These are phyloP conservation scores for Falco biarmicus DNA, from an alignment of 2,797 vertebrate genomes.

Conservation along the genomic window DNA sequence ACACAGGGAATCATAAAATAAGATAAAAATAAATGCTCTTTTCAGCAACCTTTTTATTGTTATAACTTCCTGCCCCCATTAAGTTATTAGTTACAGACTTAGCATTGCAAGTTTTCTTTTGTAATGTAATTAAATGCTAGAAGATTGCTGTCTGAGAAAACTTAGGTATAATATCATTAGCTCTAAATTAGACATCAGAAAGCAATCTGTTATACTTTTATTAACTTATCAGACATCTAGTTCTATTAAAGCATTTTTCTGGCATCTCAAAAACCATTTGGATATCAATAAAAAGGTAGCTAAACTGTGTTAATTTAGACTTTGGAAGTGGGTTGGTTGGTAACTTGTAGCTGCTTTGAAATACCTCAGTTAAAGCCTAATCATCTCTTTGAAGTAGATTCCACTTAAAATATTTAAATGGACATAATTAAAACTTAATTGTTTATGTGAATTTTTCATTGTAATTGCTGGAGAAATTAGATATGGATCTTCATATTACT, in stretches of 20 bases:
- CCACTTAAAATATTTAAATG: constrained; percentile 24
- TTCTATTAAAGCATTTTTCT: constrained; percentile 9
- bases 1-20: background rate
- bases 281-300: constrained; percentile 9
- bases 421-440: constrained; percentile 33
- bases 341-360: constrained; percentile 5
- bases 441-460: background rate
- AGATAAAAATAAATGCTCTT: background rate
- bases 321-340: background rate
- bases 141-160: background rate
- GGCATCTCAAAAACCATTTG: background rate
- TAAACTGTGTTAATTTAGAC: constrained; percentile 45
- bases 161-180: background rate
- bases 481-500: background rate
- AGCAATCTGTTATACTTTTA: constrained; percentile 31
- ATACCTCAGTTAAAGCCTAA: background rate
- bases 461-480: constrained; percentile 1
- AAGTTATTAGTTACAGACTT: constrained; percentile 25
- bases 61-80: background rate
- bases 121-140: constrained; percentile 25
- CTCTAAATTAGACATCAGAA: constrained; percentile 35
- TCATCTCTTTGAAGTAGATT: background rate
- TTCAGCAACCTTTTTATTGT: background rate
- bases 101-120: constrained; percentile 6
- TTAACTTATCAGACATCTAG: background rate